These are phyloP conservation scores for Alentia gelatinosa DNA, from an alignment of 2,888 invertebrate genomes.

Conservation along the genomic window DNA sequence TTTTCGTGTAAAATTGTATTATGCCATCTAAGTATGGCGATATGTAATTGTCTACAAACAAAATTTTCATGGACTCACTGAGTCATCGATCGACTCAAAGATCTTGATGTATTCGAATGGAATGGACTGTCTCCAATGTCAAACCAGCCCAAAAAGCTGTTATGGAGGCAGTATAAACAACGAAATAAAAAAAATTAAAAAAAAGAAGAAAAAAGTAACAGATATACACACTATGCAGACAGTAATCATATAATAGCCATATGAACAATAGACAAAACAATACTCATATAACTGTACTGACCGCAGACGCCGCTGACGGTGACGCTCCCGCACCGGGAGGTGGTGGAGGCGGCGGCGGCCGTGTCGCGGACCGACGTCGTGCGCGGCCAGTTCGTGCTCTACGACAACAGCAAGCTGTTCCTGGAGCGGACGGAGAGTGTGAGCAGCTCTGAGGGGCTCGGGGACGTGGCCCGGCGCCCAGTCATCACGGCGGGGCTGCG, in stretches of 20 bases:
- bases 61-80: no score
- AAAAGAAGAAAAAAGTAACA: no score
- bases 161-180: no score
- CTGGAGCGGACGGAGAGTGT: slow-evolving; percentile 60
- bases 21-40: no score
- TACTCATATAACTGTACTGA: no score
- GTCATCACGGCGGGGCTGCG: slow-evolving; percentile 72
- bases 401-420: slow-evolving; percentile 67
- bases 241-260: neutral
- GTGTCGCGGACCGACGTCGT: slow-evolving; percentile 41
- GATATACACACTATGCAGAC: neutral
- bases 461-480: slow-evolving; percentile 67
- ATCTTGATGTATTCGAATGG: no score
- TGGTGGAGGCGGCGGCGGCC: neutral
- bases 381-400: slow-evolving; percentile 66
- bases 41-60: no score
- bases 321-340: neutral
- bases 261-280: neutral
- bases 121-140: no score
- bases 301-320: slow-evolving; percentile 7
- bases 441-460: slow-evolving; percentile 51
- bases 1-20: no score
- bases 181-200: no score
- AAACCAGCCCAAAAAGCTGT: no score
- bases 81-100: no score